Conservation (phyloP, 2,113 vertebrate genomes). For the Oncorhynchus kisutch region DNA sequence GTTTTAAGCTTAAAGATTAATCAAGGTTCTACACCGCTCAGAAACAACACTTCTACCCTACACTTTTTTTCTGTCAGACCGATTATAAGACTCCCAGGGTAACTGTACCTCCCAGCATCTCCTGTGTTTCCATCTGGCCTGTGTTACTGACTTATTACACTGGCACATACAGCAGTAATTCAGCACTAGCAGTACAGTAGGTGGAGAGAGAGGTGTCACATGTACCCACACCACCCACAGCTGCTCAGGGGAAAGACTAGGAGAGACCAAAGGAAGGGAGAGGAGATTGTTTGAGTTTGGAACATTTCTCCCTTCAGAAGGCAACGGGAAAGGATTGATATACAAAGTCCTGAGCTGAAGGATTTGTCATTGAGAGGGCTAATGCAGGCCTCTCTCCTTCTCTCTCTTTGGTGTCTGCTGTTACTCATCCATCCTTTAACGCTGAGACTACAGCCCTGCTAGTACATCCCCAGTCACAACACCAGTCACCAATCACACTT, state of each 20-base stretch:
- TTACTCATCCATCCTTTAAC: slow-evolving; percentile 17
- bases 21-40: background rate
- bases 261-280: background rate
- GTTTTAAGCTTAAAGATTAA: too few relatives aligned
- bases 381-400: slow-evolving; percentile 11
- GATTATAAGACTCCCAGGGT: background rate
- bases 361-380: slow-evolving; percentile 18
- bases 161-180: background rate
- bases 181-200: background rate
- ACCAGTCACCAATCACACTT: slow-evolving; percentile 17
- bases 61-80: background rate
- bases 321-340: background rate
- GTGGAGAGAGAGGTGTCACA: background rate
- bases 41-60: background rate
- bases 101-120: background rate
- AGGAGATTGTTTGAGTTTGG: background rate
- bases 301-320: background rate
- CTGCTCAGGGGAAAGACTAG: background rate
- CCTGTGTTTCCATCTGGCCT: background rate
- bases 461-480: slow-evolving; percentile 33
- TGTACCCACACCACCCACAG: background rate
- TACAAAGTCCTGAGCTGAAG: background rate
- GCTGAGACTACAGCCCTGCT: slow-evolving; percentile 2
- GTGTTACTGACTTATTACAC: background rate
- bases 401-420: background rate